These are phyloP conservation scores for Nyctibius bracteatus DNA, from an alignment of 2,113 vertebrate genomes.

Conservation along the genomic window DNA sequence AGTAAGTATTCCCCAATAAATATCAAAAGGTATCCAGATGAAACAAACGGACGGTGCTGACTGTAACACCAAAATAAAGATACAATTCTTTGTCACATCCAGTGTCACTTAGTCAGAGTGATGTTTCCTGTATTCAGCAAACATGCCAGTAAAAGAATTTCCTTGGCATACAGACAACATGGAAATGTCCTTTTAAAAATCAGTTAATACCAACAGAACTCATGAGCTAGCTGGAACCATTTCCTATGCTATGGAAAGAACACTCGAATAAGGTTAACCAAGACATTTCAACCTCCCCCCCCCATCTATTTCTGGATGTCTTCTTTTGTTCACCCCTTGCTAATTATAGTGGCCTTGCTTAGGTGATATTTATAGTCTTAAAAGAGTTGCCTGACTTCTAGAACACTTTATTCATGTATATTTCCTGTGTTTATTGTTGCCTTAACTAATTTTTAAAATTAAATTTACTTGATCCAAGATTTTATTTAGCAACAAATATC, in stretches of 20 bases:
- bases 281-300: constrained; percentile 72
- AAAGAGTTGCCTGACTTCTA: constrained; percentile 72
- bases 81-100: constrained; percentile 69
- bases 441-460: constrained; percentile 71
- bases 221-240: constrained; percentile 66
- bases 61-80: constrained; percentile 53
- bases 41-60: not conserved
- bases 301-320: constrained; percentile 84
- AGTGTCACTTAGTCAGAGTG: constrained; percentile 63
- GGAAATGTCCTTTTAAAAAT: constrained; percentile 75
- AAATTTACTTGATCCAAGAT: constrained; percentile 71
- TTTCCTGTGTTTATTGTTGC: constrained; percentile 87
- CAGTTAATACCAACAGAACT: constrained; percentile 68
- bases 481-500: constrained; percentile 77
- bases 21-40: constrained; percentile 28
- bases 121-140: constrained; percentile 66
- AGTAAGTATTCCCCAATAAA: not conserved
- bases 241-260: constrained; percentile 81
- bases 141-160: constrained; percentile 77
- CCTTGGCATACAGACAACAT: constrained; percentile 68
- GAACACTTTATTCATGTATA: constrained; percentile 86
- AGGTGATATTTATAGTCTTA: constrained; percentile 86
- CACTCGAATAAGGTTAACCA: constrained; percentile 81
- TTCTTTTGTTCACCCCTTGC: constrained; percentile 91
- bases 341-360: constrained; percentile 87